Evolutionary conservation across 2,888 invertebrate species (phyloP), one percentile per base, ranked within the genome.

Genomic region (Leptinotarsa rubiginosa): DNA sequence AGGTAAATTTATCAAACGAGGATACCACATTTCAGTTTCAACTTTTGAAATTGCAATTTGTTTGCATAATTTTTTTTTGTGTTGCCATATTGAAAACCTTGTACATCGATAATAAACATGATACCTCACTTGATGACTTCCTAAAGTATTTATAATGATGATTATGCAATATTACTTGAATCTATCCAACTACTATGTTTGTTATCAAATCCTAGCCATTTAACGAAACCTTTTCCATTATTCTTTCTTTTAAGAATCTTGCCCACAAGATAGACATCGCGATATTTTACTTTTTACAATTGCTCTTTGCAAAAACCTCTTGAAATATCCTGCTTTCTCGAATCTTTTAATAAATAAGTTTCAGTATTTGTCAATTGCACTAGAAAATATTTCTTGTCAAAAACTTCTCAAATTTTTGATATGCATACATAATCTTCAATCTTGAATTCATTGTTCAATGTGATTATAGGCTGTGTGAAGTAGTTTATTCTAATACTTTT

Each of bases 371-470:
- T 84, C 25, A 75, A 75, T 47, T 82, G 64, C 7, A 85, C 79
- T n/a, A n/a, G n/a, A n/a, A n/a, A n/a, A 68, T 85, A 87, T 4
- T 83, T 83, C 80, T 86, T 86, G n/a, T 80, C 81, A 77, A 86
- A 86, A 10, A 81, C 64, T n/a, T 74, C 72, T 75, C 84, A 83
- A 31, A 77, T 73, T 74, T 84, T 85, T 66, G 80, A 81, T 13
- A 86, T 81, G 16, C 85, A 75, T 2, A 86, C 86, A 65, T 78
- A 31, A 49, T 74, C 74, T 7, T 74, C 72, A 31, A 72, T 41
- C 72, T 74, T 77, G 71, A 81, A 76, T 77, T 80, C 69, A 16
- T 65, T 13, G 77, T 80, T 82, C 80, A 20, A 78, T 69, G 68
- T 80, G 74, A 64, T 72, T 81, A 69, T 79, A 84, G 31, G 78